Percentiles rank a stretch among this genome's conserved stretches.
Conservation (phyloP, 1,140 invertebrate species). For the Rhagoletis pomonella region DNA sequence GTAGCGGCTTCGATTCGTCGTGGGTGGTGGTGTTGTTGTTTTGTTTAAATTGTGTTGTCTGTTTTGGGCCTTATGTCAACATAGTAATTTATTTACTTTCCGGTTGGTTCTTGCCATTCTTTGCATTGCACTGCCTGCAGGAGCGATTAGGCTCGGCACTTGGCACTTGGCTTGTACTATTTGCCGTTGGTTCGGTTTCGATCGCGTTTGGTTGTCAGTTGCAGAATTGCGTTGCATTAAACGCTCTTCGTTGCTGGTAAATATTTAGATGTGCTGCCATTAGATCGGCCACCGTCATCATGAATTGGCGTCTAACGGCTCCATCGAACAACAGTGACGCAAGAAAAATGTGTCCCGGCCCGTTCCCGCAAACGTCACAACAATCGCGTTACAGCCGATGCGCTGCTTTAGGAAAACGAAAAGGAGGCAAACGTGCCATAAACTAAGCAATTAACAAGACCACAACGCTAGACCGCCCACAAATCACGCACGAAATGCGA, state of each 20-base stretch:
- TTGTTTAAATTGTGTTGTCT: not conserved
- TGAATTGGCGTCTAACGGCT: conserved; percentile 43
- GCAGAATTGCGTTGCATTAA: conserved; percentile 16
- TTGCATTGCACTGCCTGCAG: not conserved
- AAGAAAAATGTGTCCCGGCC: conserved; percentile 18
- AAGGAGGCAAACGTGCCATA: not conserved
- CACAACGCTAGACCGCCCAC: conserved; percentile 52
- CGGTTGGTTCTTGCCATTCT: not conserved
- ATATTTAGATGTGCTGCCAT: conserved; percentile 47
- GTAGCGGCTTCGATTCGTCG: conserved; percentile 15
- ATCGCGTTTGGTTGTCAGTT: not conserved
- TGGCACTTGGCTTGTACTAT: not conserved
- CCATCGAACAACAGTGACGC: not conserved
- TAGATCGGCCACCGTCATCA: not conserved
- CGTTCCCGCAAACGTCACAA: not conserved
- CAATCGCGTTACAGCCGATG: not conserved
- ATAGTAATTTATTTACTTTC: not conserved
- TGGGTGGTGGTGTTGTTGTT: conserved; percentile 16
- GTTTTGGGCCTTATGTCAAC: not conserved
- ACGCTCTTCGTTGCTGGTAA: conserved; percentile 18
- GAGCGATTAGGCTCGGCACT: not conserved
- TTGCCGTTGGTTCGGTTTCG: not conserved
- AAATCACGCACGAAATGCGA: conserved; percentile 57
- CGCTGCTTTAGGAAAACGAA: not conserved
- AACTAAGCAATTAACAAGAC: conserved; percentile 46